phyloP scores from a whole-genome alignment of 2,888 invertebrate species.

The Hydropsyche betteni region DNA sequence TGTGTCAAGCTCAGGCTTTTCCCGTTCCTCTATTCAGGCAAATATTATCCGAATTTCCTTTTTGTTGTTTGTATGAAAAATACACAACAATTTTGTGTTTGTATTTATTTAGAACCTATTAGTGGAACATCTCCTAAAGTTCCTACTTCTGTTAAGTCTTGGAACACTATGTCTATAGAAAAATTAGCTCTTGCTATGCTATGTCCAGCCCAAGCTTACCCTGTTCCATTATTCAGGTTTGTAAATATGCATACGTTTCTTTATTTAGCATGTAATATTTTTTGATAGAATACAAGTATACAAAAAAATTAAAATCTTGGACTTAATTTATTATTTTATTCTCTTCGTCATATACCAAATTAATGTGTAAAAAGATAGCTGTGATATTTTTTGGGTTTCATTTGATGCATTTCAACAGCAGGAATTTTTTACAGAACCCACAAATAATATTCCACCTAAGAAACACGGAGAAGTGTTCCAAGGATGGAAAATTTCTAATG shows the following conservation, averaged over 20 bases:
- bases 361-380: too few species aligned
- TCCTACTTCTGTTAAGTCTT: slow-evolving; percentile 61
- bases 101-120: slow-evolving; percentile 62
- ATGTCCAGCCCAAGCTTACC: slow-evolving; percentile 68
- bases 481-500: slow-evolving; percentile 71
- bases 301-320: slow-evolving; percentile 8
- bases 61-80: slow-evolving; percentile 25
- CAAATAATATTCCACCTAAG: slow-evolving; percentile 71
- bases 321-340: slow-evolving; percentile 23
- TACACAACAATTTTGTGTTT: slow-evolving; percentile 45
- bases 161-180: slow-evolving; percentile 29
- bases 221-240: slow-evolving; percentile 57
- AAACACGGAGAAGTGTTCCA: slow-evolving; percentile 70
- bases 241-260: background rate
- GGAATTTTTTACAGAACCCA: slow-evolving; percentile 60
- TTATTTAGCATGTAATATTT: too few species aligned
- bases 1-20: slow-evolving; percentile 76
- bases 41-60: slow-evolving; percentile 54
- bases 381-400: too few species aligned
- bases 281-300: too few species aligned
- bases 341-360: too few species aligned
- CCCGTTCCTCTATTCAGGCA: slow-evolving; percentile 78
- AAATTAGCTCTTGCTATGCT: slow-evolving; percentile 56
- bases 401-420: background rate
- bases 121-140: slow-evolving; percentile 65